phyloP scores from a whole-genome alignment of 2,113 vertebrate species.

The Carassius gibelio region DNA sequence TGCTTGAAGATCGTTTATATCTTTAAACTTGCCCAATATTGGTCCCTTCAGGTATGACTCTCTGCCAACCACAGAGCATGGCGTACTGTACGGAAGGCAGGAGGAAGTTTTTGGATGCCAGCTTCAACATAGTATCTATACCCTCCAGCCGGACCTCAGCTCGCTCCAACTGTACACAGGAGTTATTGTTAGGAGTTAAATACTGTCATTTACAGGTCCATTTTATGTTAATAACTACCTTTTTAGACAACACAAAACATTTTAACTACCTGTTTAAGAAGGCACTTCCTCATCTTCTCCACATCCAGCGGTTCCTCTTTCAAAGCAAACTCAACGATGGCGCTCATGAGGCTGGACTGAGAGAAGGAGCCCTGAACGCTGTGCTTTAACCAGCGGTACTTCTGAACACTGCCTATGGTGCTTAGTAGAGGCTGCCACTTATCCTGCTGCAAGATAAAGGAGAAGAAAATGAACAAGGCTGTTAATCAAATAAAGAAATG shows the following conservation, averaged over 20 bases:
- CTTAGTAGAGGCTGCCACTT: slow-evolving; percentile 90
- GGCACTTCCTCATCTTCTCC: slow-evolving; percentile 97
- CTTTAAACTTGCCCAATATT: slow-evolving; percentile 83
- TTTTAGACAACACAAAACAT: not conserved
- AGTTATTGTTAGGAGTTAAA: not conserved
- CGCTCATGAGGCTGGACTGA: slow-evolving; percentile 90
- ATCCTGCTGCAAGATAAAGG: slow-evolving; percentile 75
- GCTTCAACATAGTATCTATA: slow-evolving; percentile 94
- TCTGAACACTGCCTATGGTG: slow-evolving; percentile 89
- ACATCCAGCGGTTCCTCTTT: slow-evolving; percentile 97
- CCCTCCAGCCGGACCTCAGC: slow-evolving; percentile 96
- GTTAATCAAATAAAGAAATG: not conserved
- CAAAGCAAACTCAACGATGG: slow-evolving; percentile 93
- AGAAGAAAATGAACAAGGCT: not conserved
- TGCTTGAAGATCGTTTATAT: not conserved
- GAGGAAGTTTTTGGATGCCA: slow-evolving; percentile 90
- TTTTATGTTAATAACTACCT: not conserved
- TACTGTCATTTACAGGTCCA: not conserved
- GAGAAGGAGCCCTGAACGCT: slow-evolving; percentile 85
- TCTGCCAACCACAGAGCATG: slow-evolving; percentile 97
- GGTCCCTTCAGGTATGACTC: slow-evolving; percentile 92
- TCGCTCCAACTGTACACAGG: slow-evolving; percentile 85
- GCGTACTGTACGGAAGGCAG: slow-evolving; percentile 95
- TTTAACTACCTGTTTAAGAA: slow-evolving; percentile 90
- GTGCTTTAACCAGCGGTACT: slow-evolving; percentile 94